Percentiles rank a stretch among this genome's conserved stretches.
Conservation (phyloP, 2,888 invertebrate genomes). For the Coenonympha arcania region DNA sequence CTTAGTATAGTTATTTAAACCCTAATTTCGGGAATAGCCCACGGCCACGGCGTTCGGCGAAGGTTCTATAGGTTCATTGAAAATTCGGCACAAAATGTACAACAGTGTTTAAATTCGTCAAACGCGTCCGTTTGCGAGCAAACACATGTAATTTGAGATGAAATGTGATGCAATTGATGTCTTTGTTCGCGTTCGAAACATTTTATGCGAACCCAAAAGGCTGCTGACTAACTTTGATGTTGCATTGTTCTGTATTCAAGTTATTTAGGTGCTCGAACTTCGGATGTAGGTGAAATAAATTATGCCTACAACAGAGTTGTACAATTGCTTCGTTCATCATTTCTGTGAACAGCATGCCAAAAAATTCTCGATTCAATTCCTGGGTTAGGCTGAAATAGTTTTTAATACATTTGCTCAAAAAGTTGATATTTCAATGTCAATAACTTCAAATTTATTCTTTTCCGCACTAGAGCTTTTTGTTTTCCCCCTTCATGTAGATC, state of each 20-base stretch:
- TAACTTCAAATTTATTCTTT: no score
- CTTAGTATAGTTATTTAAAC: slow-evolving; percentile 9
- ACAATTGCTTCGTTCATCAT: not conserved
- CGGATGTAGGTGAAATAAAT: slow-evolving; percentile 3
- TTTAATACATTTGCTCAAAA: no score
- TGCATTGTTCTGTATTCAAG: slow-evolving; percentile 47
- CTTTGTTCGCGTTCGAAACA: slow-evolving; percentile 60
- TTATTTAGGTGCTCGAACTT: slow-evolving; percentile 9
- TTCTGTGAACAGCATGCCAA: not conserved
- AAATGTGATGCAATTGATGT: slow-evolving; percentile 71
- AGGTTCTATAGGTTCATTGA: slow-evolving; percentile 29
- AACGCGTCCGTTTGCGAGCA: slow-evolving; percentile 42
- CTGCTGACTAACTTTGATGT: slow-evolving; percentile 51
- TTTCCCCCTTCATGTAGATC: no score
- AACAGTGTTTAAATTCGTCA: slow-evolving; percentile 21
- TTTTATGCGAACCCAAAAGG: slow-evolving; percentile 56
- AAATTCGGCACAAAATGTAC: slow-evolving; percentile 25
- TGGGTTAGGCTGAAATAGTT: not conserved
- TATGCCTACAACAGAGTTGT: not conserved
- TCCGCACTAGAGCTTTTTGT: no score
- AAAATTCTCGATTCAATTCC: not conserved
- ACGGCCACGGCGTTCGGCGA: slow-evolving; percentile 22
- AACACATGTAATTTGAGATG: slow-evolving; percentile 66
- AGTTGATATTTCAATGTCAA: no score
- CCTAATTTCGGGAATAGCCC: slow-evolving; percentile 21